A percentile compares a stretch with the other conserved stretches of the same genome.
Evolutionary conservation across 2,797 vertebrate species (phyloP).

Genomic region (Glyptemys insculpta): DNA sequence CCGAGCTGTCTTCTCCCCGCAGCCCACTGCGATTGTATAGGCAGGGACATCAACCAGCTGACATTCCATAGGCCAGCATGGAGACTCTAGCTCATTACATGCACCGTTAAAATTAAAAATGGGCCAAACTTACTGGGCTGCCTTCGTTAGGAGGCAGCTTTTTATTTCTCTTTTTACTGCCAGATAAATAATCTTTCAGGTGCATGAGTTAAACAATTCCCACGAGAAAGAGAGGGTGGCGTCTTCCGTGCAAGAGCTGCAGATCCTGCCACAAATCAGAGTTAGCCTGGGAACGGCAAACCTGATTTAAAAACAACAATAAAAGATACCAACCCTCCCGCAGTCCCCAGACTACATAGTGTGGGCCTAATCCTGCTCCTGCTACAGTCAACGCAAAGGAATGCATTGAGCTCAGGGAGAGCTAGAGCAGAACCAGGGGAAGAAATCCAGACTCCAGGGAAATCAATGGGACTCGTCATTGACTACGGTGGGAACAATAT

Average conservation of each 20-base stretch:
- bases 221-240: neutral
- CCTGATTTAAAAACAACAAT: neutral
- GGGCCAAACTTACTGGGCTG: constrained; percentile 36
- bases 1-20: constrained; percentile 6
- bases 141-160: constrained; percentile 63
- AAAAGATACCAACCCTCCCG: neutral
- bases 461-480: too few relatives aligned
- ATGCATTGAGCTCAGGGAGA: neutral
- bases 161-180: constrained; percentile 69
- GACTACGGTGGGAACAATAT: too few relatives aligned
- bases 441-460: too few relatives aligned
- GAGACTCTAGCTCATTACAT: constrained; percentile 44
- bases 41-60: constrained; percentile 53
- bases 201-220: constrained; percentile 59
- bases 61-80: constrained; percentile 34
- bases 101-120: constrained; percentile 76
- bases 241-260: neutral
- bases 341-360: neutral
- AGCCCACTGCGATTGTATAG: neutral
- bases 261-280: constrained; percentile 26
- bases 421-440: too few relatives aligned
- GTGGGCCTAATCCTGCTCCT: neutral
- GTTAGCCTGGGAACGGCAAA: neutral
- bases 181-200: constrained; percentile 73
- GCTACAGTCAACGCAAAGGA: neutral